phyloP scores from a whole-genome alignment of 2,888 invertebrate genomes.

The Tetragnatha montana region DNA sequence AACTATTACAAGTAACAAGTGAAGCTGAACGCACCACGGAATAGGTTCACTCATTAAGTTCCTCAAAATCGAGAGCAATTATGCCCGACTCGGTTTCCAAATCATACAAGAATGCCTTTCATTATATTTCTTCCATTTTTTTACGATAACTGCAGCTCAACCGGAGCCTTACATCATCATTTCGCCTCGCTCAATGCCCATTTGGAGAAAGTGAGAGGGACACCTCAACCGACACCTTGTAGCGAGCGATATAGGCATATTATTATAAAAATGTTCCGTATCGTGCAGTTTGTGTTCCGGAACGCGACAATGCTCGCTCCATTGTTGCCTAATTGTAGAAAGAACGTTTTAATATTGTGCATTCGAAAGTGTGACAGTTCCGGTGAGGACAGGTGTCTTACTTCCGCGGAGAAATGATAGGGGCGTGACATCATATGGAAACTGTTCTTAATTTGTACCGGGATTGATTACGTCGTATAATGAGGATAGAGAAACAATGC shows the following conservation, averaged over 20 bases:
- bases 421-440: conserved; percentile 10
- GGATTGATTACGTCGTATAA: not conserved
- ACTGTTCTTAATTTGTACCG: conserved; percentile 15
- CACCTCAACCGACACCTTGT: not conserved
- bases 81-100: not conserved
- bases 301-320: not conserved
- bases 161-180: not conserved
- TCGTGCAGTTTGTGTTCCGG: not conserved
- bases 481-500: conserved; percentile 15
- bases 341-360: conserved; percentile 4
- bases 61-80: not conserved
- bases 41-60: too few species aligned
- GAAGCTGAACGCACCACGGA: too few species aligned
- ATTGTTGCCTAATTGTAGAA: conserved; percentile 6
- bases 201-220: not conserved
- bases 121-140: not conserved
- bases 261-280: not conserved
- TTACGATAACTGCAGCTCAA: not conserved
- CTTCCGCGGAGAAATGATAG: conserved; percentile 29
- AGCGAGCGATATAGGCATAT: not conserved
- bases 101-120: not conserved
- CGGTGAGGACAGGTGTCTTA: not conserved
- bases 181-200: not conserved
- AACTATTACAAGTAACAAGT: too few species aligned
- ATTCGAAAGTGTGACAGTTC: conserved; percentile 25